Conservation (phyloP, 2,797 vertebrate species). For the Scolopax rusticola region DNA sequence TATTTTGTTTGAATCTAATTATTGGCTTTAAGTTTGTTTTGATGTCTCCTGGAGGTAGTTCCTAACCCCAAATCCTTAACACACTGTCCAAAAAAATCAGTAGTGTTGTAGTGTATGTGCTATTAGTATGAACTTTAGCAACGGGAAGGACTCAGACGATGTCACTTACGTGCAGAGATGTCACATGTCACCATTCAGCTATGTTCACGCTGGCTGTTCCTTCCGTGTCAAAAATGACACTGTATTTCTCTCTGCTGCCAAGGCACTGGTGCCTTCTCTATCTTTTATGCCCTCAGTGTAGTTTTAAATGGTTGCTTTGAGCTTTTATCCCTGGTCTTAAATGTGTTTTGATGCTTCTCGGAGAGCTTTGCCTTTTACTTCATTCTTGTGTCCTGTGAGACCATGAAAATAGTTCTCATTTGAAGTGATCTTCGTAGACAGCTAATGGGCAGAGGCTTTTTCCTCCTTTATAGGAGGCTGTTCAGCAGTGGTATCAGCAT, state of each 20-base stretch:
- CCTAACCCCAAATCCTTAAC: background rate
- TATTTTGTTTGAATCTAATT: background rate
- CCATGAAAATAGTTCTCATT: background rate
- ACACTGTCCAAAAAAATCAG: background rate
- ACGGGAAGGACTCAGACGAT: background rate
- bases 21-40: background rate
- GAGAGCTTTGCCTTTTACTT: background rate
- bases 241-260: background rate
- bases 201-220: too few species aligned
- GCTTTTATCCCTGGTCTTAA: background rate
- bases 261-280: background rate
- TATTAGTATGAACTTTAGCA: background rate
- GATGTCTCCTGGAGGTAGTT: background rate
- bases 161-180: background rate
- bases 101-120: background rate
- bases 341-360: background rate
- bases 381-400: background rate
- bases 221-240: background rate
- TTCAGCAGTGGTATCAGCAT: slow-evolving; percentile 88
- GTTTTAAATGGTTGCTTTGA: background rate
- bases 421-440: background rate
- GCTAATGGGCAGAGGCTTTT: slow-evolving; percentile 15
- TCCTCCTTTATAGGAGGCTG: slow-evolving; percentile 79
- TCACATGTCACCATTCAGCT: background rate
- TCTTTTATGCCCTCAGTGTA: background rate